phyloP scores from a whole-genome alignment of 2,797 vertebrate genomes.

The Chlorospingus flavigularis region DNA sequence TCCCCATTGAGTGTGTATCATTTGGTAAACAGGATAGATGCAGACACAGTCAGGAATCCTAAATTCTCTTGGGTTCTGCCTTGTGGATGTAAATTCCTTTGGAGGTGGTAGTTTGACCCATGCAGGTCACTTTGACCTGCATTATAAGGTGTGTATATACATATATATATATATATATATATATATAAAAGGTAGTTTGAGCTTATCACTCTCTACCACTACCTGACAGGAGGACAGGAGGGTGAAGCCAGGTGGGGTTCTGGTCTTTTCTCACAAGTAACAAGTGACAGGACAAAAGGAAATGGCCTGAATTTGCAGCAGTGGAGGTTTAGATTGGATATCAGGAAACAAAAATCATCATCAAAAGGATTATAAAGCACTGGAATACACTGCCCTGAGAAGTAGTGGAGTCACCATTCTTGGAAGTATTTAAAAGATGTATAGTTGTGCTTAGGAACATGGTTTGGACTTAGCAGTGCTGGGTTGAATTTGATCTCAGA shows the following conservation, averaged over 20 bases:
- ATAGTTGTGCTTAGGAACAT: neutral
- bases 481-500: neutral
- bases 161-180: too few species aligned
- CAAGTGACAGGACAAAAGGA: neutral
- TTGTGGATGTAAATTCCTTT: neutral
- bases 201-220: fast-evolving
- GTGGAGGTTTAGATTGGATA: neutral
- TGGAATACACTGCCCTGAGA: neutral
- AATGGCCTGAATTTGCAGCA: neutral
- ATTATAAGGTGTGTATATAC: too few species aligned
- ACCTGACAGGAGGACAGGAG: neutral
- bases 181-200: too few species aligned
- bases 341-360: neutral
- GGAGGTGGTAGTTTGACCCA: neutral
- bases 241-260: fast-evolving
- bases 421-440: neutral
- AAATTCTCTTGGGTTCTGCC: neutral
- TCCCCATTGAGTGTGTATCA: neutral
- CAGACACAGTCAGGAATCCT: neutral
- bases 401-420: neutral
- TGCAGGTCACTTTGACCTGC: too few species aligned
- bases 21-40: neutral
- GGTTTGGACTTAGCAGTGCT: neutral
- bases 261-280: fast-evolving
- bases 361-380: fast-evolving